Evolutionary conservation across 2,113 vertebrate species (phyloP).

Genomic region (Neotragus pygmaeus): DNA sequence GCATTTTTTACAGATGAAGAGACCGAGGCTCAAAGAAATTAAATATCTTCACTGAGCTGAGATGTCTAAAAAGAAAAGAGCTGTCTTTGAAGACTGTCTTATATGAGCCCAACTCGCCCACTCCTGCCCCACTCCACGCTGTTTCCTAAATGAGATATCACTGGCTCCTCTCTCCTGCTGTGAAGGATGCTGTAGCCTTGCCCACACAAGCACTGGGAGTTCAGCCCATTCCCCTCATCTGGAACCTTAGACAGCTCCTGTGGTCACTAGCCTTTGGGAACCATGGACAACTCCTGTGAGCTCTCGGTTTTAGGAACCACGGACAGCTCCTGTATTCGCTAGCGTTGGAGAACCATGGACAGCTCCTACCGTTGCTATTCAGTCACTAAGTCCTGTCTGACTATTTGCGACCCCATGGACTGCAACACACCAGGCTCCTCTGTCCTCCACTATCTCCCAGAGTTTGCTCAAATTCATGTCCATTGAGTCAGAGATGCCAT

Average conservation of each 20-base stretch:
- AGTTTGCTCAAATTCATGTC: not conserved
- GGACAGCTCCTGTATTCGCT: not conserved
- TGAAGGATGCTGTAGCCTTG: not conserved
- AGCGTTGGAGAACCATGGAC: not conserved
- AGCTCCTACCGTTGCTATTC: not conserved
- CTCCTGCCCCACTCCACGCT: not conserved
- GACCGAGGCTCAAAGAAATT: not conserved
- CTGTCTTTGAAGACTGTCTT: not conserved
- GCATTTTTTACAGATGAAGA: not conserved
- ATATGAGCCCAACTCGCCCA: rapidly evolving
- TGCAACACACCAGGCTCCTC: not conserved
- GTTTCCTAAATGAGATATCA: not conserved
- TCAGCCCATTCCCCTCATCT: not conserved
- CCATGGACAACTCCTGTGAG: not conserved
- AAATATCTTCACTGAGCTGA: not conserved
- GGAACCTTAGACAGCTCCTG: not conserved
- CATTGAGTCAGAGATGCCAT: not conserved
- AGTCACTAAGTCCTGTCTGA: not conserved
- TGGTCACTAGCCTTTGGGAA: not conserved
- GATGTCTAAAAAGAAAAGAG: not conserved
- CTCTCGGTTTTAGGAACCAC: not conserved
- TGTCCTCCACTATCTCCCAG: not conserved
- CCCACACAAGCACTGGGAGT: not conserved
- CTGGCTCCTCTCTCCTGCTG: not conserved
- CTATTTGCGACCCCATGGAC: not conserved